Evolutionary conservation across 2,888 invertebrate species (phyloP).

Genomic region (Apodemia hepburni): DNA sequence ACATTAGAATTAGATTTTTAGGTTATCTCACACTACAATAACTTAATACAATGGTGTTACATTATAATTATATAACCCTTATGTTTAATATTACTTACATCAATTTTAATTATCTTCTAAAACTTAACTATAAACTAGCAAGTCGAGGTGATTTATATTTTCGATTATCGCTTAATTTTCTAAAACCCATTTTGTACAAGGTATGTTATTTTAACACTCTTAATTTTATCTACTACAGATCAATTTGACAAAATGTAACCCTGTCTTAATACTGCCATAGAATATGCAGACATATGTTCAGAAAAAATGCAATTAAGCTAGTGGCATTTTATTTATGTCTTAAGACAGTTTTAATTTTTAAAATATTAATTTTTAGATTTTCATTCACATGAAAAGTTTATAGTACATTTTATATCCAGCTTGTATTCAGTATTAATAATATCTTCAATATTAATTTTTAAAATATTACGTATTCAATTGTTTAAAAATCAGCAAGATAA

Average conservation of each 20-base stretch:
- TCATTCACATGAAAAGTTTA: too few species aligned
- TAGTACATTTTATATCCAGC: too few species aligned
- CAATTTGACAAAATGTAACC: conserved; percentile 10
- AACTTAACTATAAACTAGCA: not conserved
- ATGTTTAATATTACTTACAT: not conserved
- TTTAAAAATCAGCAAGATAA: too few species aligned
- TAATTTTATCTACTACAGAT: not conserved
- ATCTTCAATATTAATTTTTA: too few species aligned
- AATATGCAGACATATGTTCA: not conserved
- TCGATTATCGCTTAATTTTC: conserved; percentile 1
- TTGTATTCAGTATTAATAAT: too few species aligned
- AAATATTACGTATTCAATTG: too few species aligned
- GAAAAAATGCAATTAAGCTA: not conserved
- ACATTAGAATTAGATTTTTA: not conserved
- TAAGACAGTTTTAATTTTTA: not conserved
- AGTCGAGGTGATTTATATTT: conserved; percentile 7
- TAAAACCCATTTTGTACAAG: conserved; percentile 7
- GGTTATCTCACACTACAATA: not conserved
- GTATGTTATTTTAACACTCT: not conserved
- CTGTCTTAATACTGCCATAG: conserved; percentile 6
- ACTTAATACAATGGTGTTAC: not conserved
- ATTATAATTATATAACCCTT: conserved; percentile 10
- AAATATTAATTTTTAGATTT: too few species aligned
- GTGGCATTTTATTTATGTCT: not conserved
- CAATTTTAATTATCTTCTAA: not conserved